Evolutionary conservation across 2,113 vertebrate genomes (phyloP).

Genomic region (Corythaixoides concolor): DNA sequence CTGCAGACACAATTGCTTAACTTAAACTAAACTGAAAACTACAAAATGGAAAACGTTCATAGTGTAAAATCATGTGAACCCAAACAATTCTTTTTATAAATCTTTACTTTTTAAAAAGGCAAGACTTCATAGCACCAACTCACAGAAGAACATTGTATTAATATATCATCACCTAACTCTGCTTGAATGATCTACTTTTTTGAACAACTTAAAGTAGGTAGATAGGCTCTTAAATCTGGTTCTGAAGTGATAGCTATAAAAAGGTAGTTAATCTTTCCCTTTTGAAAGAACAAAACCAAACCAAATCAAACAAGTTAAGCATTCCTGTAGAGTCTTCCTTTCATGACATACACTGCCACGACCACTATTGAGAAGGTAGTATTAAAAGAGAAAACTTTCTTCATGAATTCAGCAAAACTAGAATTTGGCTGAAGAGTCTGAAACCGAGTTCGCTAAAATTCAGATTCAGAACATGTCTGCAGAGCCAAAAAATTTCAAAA

Average conservation of each 20-base stretch:
- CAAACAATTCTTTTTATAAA: neutral
- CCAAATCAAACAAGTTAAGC: neutral
- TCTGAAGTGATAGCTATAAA: neutral
- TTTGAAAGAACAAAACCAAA: neutral
- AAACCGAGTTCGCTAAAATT: neutral
- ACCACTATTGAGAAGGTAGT: neutral
- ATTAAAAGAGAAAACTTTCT: neutral
- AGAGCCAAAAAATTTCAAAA: neutral
- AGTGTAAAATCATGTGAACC: fast-evolving
- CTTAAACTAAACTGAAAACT: neutral
- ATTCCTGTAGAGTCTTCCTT: neutral
- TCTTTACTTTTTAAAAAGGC: neutral
- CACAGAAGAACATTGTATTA: neutral
- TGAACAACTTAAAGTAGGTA: neutral
- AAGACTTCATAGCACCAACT: neutral
- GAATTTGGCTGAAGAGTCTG: neutral
- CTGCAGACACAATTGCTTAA: neutral
- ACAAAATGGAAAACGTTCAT: neutral
- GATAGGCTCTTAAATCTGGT: neutral
- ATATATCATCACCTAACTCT: neutral
- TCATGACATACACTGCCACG: neutral
- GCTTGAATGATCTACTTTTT: neutral
- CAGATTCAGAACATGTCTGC: fast-evolving
- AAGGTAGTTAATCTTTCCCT: neutral
- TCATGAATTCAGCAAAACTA: neutral